Conservation (phyloP, 37 sponge, comb jelly and placozoan genomes). For the Haliclona indistincta region DNA sequence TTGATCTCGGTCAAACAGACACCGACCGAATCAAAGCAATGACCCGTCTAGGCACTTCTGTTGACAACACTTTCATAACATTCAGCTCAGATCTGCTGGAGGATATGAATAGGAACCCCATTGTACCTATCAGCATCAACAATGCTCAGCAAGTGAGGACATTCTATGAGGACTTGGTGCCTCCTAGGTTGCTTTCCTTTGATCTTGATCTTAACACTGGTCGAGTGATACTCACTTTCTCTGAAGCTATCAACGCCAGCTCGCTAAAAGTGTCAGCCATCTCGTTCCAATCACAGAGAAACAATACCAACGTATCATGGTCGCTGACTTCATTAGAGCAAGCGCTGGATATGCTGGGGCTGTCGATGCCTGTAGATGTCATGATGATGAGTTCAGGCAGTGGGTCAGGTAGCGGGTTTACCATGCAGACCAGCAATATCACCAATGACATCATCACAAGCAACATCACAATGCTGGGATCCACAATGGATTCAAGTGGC, state of each 20-base stretch:
- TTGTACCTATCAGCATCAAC: slow-evolving; percentile 43
- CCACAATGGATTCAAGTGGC: not conserved
- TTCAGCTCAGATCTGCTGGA: slow-evolving; percentile 45
- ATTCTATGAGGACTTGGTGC: slow-evolving; percentile 47
- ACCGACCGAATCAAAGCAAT: slow-evolving; percentile 79
- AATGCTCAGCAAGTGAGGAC: slow-evolving; percentile 44
- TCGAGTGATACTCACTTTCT: slow-evolving; percentile 59
- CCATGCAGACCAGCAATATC: not conserved
- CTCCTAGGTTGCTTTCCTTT: slow-evolving; percentile 63
- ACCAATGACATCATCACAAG: not conserved
- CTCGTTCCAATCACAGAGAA: slow-evolving; percentile 20
- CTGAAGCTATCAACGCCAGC: slow-evolving; percentile 78
- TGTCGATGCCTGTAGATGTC: not conserved
- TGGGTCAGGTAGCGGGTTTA: not conserved
- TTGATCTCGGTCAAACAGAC: slow-evolving; percentile 71
- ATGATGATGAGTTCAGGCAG: not conserved
- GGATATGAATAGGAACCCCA: slow-evolving; percentile 78
- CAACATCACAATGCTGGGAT: not conserved
- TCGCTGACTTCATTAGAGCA: slow-evolving; percentile 17
- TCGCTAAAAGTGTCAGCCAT: slow-evolving; percentile 59
- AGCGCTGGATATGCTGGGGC: not conserved
- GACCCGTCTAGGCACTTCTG: slow-evolving; percentile 67
- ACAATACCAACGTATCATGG: slow-evolving; percentile 28
- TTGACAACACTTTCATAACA: slow-evolving; percentile 72
- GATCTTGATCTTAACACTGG: slow-evolving; percentile 66